Evolutionary conservation across 2,888 invertebrate species (phyloP).

Genomic region (Tenthredo distinguenda): DNA sequence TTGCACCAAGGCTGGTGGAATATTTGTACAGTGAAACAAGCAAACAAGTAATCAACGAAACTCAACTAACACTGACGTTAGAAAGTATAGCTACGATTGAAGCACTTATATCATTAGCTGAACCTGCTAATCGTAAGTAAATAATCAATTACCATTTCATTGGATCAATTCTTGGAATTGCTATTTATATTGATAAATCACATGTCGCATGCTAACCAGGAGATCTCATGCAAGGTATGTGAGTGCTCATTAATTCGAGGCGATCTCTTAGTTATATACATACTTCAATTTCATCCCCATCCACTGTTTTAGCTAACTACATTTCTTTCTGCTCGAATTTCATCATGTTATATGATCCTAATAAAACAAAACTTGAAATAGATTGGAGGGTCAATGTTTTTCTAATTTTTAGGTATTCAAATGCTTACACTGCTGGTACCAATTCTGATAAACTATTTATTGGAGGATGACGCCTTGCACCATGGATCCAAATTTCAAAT

Average conservation of each 20-base stretch:
- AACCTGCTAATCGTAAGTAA: conserved; percentile 88
- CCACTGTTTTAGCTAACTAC: neutral
- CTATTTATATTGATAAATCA: conserved; percentile 50
- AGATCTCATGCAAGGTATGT: conserved; percentile 81
- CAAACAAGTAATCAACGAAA: conserved; percentile 82
- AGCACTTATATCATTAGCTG: conserved; percentile 86
- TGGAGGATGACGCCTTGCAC: conserved; percentile 84
- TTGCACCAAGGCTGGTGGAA: conserved; percentile 90
- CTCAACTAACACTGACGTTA: conserved; percentile 85
- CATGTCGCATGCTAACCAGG: conserved; percentile 77
- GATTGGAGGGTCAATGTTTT: neutral
- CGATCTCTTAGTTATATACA: neutral
- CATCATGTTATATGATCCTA: neutral
- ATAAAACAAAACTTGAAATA: neutral
- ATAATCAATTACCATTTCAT: conserved; percentile 22
- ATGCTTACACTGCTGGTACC: conserved; percentile 95
- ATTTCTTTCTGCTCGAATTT: neutral
- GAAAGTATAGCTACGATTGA: conserved; percentile 89
- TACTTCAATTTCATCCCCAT: neutral
- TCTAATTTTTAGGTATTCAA: conserved; percentile 86
- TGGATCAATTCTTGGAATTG: conserved; percentile 53
- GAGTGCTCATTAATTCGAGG: conserved; percentile 3
- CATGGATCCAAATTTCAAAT: conserved; percentile 83
- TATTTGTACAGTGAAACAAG: conserved; percentile 85
- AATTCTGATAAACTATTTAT: conserved; percentile 91